These are phyloP conservation scores for Agrilus cyanescens DNA, from an alignment of 2,888 invertebrate species.

Conservation along the genomic window DNA sequence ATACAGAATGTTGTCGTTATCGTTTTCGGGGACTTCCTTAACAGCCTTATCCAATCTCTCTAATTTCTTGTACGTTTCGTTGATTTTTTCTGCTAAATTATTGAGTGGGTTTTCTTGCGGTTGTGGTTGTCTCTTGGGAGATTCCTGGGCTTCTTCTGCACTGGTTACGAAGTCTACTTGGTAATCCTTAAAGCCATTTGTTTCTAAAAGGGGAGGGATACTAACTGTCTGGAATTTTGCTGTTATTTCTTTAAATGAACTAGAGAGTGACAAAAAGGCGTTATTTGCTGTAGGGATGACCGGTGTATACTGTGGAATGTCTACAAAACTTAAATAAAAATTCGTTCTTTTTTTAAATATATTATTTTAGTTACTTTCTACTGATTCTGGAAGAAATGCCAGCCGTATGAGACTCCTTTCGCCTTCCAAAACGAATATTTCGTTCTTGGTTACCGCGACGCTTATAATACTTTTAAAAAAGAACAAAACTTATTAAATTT, in stretches of 20 bases:
- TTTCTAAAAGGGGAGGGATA: slow-evolving; percentile 25
- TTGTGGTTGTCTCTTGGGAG: slow-evolving; percentile 44
- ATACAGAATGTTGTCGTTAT: slow-evolving; percentile 47
- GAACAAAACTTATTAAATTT: slow-evolving; percentile 7
- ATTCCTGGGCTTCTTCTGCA: slow-evolving; percentile 67
- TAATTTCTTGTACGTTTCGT: slow-evolving; percentile 35
- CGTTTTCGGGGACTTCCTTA: slow-evolving; percentile 52
- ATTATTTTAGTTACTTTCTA: slow-evolving; percentile 26
- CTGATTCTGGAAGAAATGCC: slow-evolving; percentile 55
- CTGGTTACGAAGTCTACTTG: slow-evolving; percentile 40
- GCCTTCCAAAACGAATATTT: slow-evolving; percentile 75
- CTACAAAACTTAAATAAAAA: slow-evolving; percentile 3
- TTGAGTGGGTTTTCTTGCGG: slow-evolving; percentile 24
- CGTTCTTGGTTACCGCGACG: slow-evolving; percentile 53
- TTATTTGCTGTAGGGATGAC: slow-evolving; percentile 7
- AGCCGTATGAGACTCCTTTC: slow-evolving; percentile 67
- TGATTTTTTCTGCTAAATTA: slow-evolving; percentile 24
- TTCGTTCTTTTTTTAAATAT: not conserved
- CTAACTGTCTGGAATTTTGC: slow-evolving; percentile 29
- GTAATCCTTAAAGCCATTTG: slow-evolving; percentile 25
- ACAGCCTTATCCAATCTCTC: slow-evolving; percentile 60
- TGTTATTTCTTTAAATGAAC: slow-evolving; percentile 28
- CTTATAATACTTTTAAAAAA: slow-evolving; percentile 39
- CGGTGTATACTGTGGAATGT: slow-evolving; percentile 5
- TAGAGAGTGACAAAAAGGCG: slow-evolving; percentile 18